Evolutionary conservation across 1,140 invertebrate species (phyloP).

Genomic region (Eriosoma lanigerum): DNA sequence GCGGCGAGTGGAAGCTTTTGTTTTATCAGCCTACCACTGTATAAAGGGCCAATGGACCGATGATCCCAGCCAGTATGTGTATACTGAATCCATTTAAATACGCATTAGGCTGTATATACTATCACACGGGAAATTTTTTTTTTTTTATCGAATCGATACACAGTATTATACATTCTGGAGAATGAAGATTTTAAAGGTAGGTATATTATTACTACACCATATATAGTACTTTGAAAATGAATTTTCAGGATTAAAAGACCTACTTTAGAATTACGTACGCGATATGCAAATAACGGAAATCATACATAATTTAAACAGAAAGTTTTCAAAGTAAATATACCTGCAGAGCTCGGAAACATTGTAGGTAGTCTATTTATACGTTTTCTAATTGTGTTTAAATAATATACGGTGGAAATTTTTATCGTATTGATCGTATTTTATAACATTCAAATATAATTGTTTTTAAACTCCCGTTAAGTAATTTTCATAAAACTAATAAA

Average conservation of each 20-base stretch:
- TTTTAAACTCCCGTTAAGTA: too few relatives aligned
- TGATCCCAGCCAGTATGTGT: not conserved
- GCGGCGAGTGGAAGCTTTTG: slow-evolving; percentile 6
- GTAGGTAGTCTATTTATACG: too few relatives aligned
- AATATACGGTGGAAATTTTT: too few relatives aligned
- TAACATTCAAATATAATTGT: too few relatives aligned
- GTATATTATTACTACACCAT: not conserved
- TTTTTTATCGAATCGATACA: not conserved
- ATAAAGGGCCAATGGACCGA: not conserved
- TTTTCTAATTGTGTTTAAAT: too few relatives aligned
- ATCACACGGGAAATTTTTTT: not conserved
- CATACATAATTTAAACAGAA: too few relatives aligned
- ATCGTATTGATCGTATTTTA: too few relatives aligned
- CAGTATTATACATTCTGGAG: not conserved
- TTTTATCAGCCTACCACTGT: slow-evolving; percentile 16
- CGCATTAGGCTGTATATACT: not conserved
- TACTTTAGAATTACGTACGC: too few relatives aligned
- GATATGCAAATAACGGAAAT: too few relatives aligned
- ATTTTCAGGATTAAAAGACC: too few relatives aligned
- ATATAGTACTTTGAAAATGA: too few relatives aligned
- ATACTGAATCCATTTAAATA: not conserved
- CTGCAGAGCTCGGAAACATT: not conserved
- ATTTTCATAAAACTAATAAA: too few relatives aligned
- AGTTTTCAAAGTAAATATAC: not conserved
- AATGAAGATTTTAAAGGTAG: not conserved